A percentile compares a stretch with the other conserved stretches of the same genome.
Evolutionary conservation across 2,113 vertebrate species (phyloP).

Genomic region (Corythornis madagascariensis): DNA sequence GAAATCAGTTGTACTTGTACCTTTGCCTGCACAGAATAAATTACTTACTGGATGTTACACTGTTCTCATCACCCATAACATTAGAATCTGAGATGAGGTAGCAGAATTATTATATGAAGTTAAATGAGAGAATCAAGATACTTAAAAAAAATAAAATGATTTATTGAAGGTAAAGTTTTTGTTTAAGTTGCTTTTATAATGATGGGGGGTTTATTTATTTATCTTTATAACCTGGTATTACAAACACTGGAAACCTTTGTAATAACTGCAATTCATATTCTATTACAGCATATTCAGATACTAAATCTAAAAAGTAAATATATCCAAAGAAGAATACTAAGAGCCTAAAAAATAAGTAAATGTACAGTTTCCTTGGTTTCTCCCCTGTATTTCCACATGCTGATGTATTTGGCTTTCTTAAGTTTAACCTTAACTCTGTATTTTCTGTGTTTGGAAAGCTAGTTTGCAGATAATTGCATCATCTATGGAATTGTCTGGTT

Average conservation of each 20-base stretch:
- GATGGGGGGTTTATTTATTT: background rate
- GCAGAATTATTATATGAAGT: background rate
- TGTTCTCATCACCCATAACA: fast-evolving
- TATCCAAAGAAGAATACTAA: background rate
- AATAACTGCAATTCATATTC: background rate
- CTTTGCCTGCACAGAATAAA: background rate
- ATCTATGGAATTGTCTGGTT: background rate
- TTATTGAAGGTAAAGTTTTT: too few relatives aligned
- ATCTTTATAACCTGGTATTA: background rate
- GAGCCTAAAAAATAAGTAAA: background rate
- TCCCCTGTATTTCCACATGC: background rate
- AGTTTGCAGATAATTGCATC: background rate
- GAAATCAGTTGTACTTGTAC: background rate
- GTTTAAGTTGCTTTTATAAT: background rate
- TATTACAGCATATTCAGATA: background rate
- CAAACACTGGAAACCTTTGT: background rate
- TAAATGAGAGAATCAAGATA: background rate
- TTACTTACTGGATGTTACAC: background rate
- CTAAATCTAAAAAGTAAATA: background rate
- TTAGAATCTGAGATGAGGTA: background rate
- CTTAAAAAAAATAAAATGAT: too few relatives aligned
- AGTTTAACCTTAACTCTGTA: background rate
- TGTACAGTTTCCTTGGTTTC: background rate
- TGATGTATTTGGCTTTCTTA: background rate
- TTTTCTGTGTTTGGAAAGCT: background rate